Evolutionary conservation across 1,140 invertebrate species (phyloP).

Genomic region (Teleogryllus occipitalis): DNA sequence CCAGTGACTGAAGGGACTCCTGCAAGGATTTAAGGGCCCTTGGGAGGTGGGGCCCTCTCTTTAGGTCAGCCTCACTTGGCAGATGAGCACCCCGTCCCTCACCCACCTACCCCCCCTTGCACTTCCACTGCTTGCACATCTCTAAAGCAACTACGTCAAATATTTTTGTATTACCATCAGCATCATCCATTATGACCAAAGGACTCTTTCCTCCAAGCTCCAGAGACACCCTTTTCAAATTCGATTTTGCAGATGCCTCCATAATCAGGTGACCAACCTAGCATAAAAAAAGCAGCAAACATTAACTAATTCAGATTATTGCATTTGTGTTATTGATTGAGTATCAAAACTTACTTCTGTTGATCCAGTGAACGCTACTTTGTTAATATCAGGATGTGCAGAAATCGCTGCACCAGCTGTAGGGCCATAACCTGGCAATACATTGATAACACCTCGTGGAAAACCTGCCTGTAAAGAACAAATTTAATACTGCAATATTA

Average conservation of each 20-base stretch:
- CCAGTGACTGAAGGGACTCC: too few relatives aligned
- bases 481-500: too few relatives aligned
- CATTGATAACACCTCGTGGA: constrained; percentile 78
- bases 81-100: too few relatives aligned
- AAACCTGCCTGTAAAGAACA: constrained; percentile 57
- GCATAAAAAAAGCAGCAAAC: background rate
- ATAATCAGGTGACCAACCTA: constrained; percentile 68
- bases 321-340: background rate
- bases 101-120: too few relatives aligned
- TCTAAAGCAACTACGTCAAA: too few relatives aligned
- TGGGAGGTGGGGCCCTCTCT: too few relatives aligned
- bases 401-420: constrained; percentile 58
- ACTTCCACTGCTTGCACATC: too few relatives aligned
- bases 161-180: constrained; percentile 26
- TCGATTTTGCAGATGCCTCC: constrained; percentile 60
- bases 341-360: constrained; percentile 31
- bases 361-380: constrained; percentile 65
- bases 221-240: constrained; percentile 77
- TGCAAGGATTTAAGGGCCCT: too few relatives aligned
- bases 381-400: constrained; percentile 53
- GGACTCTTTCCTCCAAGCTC: constrained; percentile 89
- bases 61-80: too few relatives aligned
- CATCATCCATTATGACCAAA: constrained; percentile 74
- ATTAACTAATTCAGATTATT: background rate
- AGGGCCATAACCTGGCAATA: constrained; percentile 47